Percentiles rank a stretch among this genome's conserved stretches.
Evolutionary conservation across 1,140 invertebrate species (phyloP).

Genomic region (Phymastichus coffea): DNA sequence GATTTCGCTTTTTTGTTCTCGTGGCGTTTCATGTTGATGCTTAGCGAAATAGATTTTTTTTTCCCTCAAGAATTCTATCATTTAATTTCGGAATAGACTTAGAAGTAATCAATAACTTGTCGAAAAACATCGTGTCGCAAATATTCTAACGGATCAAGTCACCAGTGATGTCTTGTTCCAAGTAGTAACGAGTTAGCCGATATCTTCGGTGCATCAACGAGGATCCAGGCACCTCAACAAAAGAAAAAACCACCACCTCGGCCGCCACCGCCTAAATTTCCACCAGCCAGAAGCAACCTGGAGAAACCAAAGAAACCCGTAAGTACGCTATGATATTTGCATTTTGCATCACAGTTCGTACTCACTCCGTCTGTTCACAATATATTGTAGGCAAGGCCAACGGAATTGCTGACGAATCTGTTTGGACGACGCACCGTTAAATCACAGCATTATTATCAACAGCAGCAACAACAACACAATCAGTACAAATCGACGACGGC

Average conservation of each 20-base stretch:
- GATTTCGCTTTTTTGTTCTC: no score
- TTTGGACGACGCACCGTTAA: conserved; percentile 39
- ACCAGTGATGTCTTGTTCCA: neutral
- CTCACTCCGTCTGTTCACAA: no score
- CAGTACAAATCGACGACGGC: conserved; percentile 4
- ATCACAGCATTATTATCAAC: conserved; percentile 4
- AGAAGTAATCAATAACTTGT: no score
- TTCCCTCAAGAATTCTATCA: no score
- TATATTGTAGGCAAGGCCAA: conserved; percentile 46
- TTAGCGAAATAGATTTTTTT: no score
- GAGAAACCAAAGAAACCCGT: conserved; percentile 50
- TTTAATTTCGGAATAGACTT: no score
- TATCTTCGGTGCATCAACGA: neutral
- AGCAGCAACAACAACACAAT: conserved; percentile 12
- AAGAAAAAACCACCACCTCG: conserved; percentile 55
- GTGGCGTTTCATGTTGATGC: no score
- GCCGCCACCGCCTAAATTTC: conserved; percentile 53
- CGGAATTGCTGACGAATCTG: conserved; percentile 47
- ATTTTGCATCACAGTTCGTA: neutral
- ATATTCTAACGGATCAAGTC: no score
- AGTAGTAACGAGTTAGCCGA: neutral
- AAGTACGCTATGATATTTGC: conserved; percentile 20
- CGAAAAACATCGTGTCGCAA: no score
- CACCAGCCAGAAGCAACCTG: conserved; percentile 35
- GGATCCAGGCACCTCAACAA: conserved; percentile 38